Evolutionary conservation across 2,888 invertebrate species (phyloP).

Genomic region (Thera britannica): DNA sequence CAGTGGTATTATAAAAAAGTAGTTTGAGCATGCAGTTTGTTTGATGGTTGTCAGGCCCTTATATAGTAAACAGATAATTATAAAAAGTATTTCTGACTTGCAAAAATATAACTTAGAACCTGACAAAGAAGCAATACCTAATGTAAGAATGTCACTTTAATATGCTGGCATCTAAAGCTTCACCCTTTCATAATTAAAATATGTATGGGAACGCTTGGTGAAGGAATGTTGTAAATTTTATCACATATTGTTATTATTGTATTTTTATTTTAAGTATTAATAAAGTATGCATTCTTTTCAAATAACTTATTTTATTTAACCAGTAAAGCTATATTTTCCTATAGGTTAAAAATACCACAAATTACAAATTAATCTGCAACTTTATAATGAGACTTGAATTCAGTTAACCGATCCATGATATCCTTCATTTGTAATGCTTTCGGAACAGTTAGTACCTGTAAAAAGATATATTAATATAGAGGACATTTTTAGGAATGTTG

Average conservation of each 20-base stretch:
- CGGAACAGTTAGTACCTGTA: conserved; percentile 53
- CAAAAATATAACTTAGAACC: too few species aligned
- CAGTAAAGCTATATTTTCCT: neutral
- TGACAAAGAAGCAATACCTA: too few species aligned
- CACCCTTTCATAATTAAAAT: conserved; percentile 34
- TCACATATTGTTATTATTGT: conserved; percentile 67
- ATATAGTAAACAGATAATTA: too few species aligned
- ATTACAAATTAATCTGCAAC: neutral
- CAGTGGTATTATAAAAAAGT: too few species aligned
- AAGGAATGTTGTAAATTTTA: conserved; percentile 74
- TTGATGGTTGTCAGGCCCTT: too few species aligned
- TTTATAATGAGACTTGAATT: conserved; percentile 45
- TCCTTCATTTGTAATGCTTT: conserved; percentile 55
- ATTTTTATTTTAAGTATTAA: conserved; percentile 77
- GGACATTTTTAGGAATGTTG: neutral
- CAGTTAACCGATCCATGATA: conserved; percentile 45
- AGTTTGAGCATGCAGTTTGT: too few species aligned
- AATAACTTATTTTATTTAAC: conserved; percentile 30
- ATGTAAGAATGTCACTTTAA: too few species aligned
- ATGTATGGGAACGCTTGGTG: conserved; percentile 57
- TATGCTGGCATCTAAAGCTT: conserved; percentile 6
- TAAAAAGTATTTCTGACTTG: too few species aligned
- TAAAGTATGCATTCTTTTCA: conserved; percentile 74
- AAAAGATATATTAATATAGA: conserved; percentile 4
- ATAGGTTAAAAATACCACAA: neutral